phyloP scores from a whole-genome alignment of 2,113 vertebrate species.

The Pteronura brasiliensis region DNA sequence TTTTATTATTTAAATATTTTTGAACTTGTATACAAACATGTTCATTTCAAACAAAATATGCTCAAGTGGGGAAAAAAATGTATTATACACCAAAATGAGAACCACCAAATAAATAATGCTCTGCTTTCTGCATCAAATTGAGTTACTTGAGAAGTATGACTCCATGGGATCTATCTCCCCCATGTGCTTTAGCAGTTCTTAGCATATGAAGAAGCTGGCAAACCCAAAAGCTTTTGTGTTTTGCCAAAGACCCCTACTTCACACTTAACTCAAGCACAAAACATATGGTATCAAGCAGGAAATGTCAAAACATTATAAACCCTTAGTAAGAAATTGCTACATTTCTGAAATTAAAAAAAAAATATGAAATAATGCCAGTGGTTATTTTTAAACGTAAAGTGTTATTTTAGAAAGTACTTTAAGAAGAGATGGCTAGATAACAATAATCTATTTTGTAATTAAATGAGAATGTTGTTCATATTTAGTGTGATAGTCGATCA shows the following conservation, averaged over 20 bases:
- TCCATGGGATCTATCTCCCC: not conserved
- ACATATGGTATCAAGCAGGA: not conserved
- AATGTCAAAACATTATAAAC: not conserved
- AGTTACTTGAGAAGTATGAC: not conserved
- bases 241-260: not conserved
- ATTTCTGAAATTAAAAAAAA: not conserved
- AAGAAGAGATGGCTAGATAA: not conserved
- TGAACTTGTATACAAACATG: not conserved
- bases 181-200: not conserved
- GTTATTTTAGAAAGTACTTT: not conserved
- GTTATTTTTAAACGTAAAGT: not conserved
- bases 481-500: not conserved
- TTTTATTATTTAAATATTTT: conserved; percentile 5
- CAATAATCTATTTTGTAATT: not conserved
- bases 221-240: not conserved
- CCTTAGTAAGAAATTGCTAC: not conserved
- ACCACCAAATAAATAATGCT: not conserved
- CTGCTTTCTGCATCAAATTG: not conserved
- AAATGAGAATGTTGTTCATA: not conserved
- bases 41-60: conserved; percentile 30
- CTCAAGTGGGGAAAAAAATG: not conserved
- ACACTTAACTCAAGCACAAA: not conserved
- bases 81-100: not conserved
- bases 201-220: not conserved
- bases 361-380: not conserved